These are phyloP conservation scores for Stylophora pistillata DNA, from an alignment of 64 coral and sea anemone species.

Conservation along the genomic window DNA sequence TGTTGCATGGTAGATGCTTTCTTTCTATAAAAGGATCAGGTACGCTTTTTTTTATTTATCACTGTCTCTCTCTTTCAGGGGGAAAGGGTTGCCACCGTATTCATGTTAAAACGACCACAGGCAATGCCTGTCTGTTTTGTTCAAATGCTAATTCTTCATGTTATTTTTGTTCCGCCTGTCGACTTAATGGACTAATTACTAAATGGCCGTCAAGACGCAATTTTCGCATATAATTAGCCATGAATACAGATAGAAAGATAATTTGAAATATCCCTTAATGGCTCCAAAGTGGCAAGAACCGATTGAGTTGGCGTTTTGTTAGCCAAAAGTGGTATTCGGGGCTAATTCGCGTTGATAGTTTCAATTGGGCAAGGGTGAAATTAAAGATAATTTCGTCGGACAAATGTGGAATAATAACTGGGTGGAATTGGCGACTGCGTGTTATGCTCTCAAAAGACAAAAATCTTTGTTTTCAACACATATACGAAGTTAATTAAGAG, in stretches of 20 bases:
- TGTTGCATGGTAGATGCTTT: neutral
- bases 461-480: constrained; percentile 12
- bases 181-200: constrained; percentile 49
- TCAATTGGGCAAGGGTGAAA: constrained; percentile 16
- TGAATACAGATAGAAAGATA: constrained; percentile 10
- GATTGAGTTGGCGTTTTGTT: constrained; percentile 38
- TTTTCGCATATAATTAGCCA: constrained; percentile 50
- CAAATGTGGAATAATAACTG: neutral
- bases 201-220: constrained; percentile 38
- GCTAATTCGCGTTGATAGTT: constrained; percentile 27
- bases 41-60: neutral
- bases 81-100: neutral
- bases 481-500: neutral
- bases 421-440: constrained; percentile 9
- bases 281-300: constrained; percentile 37
- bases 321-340: constrained; percentile 13
- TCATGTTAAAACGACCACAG: neutral
- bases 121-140: neutral
- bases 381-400: constrained; percentile 14
- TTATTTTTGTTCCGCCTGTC: constrained; percentile 28
- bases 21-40: neutral
- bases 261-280: constrained; percentile 49
- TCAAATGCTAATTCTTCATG: constrained; percentile 43
- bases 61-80: neutral
- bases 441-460: neutral